These are phyloP conservation scores for Nephrotoma appendiculata DNA, from an alignment of 2,888 invertebrate genomes.

Conservation along the genomic window DNA sequence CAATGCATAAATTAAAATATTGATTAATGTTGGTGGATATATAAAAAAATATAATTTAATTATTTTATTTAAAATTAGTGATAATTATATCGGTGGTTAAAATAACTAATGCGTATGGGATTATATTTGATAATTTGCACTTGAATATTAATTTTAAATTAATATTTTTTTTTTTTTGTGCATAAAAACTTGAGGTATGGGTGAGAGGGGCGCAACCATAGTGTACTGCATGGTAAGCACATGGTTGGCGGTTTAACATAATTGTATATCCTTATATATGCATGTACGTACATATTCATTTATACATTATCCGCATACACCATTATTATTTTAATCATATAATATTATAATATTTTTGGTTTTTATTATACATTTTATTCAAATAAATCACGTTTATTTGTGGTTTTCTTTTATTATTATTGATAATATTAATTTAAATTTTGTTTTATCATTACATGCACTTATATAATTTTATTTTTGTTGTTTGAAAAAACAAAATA, in stretches of 20 bases:
- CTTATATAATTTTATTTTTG: not conserved
- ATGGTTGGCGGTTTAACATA: not conserved
- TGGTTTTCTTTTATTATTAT: not conserved
- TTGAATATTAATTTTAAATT: not conserved
- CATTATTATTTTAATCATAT: not conserved
- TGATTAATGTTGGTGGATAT: no score
- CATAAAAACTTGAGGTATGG: not conserved
- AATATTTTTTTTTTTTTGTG: no score
- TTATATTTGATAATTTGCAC: not conserved
- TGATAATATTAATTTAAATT: not conserved
- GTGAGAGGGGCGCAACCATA: not conserved
- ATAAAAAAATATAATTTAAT: no score
- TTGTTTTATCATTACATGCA: not conserved
- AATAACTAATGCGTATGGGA: not conserved
- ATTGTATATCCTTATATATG: not conserved
- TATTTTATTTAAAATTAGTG: not conserved
- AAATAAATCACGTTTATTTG: not conserved
- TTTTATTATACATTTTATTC: not conserved
- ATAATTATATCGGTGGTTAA: not conserved
- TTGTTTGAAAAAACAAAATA: not conserved
- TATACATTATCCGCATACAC: not conserved
- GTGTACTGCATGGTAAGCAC: not conserved
- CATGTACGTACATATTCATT: not conserved
- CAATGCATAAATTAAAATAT: no score
- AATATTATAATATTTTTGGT: not conserved